phyloP scores from a whole-genome alignment of 2,797 vertebrate species.

The Anas georgica region DNA sequence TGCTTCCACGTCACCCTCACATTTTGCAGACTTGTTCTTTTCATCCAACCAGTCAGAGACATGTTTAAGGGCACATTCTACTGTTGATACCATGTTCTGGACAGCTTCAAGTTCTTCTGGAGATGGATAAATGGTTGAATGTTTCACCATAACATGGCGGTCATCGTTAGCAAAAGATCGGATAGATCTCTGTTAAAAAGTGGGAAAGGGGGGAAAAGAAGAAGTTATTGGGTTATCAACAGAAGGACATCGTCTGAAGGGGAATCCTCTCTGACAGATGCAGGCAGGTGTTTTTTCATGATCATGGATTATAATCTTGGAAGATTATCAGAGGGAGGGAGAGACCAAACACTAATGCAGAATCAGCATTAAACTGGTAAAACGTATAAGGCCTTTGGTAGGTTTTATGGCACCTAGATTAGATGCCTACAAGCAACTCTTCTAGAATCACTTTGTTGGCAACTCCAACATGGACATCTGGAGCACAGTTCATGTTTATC shows the following conservation, averaged over 20 bases:
- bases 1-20: conserved; percentile 73
- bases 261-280: not conserved
- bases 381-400: not conserved
- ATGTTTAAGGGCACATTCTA: conserved; percentile 96
- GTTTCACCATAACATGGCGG: conserved; percentile 99
- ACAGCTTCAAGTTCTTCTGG: conserved; percentile 96
- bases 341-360: not conserved
- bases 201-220: not conserved
- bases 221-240: not conserved
- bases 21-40: conserved; percentile 72
- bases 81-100: conserved; percentile 96
- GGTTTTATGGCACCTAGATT: not conserved
- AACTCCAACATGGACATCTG: not conserved
- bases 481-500: not conserved
- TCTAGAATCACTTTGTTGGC: not conserved
- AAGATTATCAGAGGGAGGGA: not conserved
- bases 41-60: conserved; percentile 98
- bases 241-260: not conserved
- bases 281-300: not conserved
- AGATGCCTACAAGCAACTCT: not conserved
- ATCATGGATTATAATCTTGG: not conserved
- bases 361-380: not conserved
- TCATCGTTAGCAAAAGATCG: conserved; percentile 98
- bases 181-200: conserved; percentile 89
- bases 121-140: conserved; percentile 97